phyloP scores from a whole-genome alignment of 2,888 invertebrate species.

The Drosophila niveifrons region DNA sequence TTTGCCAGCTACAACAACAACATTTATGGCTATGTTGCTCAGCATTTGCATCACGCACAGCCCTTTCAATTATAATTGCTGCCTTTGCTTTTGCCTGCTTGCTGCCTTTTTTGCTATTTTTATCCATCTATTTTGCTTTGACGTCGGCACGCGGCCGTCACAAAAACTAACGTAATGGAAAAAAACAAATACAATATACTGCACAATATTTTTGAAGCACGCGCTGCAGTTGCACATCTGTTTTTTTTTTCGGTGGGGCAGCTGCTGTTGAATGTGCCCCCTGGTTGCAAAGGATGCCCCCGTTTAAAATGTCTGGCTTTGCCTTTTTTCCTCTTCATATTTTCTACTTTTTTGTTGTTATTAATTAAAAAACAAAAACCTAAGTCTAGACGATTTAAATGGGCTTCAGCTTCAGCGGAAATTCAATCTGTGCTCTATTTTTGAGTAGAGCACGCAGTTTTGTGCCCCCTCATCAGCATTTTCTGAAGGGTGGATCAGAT shows the following conservation, averaged over 20 bases:
- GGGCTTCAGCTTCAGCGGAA: constrained; percentile 69
- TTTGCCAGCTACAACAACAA: background rate
- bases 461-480: background rate
- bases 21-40: constrained; percentile 36
- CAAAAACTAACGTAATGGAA: constrained; percentile 36
- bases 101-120: constrained; percentile 71
- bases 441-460: constrained; percentile 37
- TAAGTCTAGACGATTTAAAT: constrained; percentile 72
- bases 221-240: constrained; percentile 54
- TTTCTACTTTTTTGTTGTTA: constrained; percentile 49
- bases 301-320: constrained; percentile 58
- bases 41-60: constrained; percentile 79
- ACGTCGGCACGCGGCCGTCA: constrained; percentile 64
- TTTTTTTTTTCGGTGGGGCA: constrained; percentile 41
- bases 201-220: constrained; percentile 62
- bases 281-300: constrained; percentile 47
- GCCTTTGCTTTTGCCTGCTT: constrained; percentile 33
- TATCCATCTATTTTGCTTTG: constrained; percentile 67
- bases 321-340: constrained; percentile 22
- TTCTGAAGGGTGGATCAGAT: constrained; percentile 18
- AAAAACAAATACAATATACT: constrained; percentile 18
- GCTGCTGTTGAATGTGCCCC: constrained; percentile 50
- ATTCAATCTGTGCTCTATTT: constrained; percentile 78
- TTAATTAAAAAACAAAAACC: constrained; percentile 72
- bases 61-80: constrained; percentile 80